Evolutionary conservation across 2,888 invertebrate genomes (phyloP).

Genomic region (Siphonodentalium dalli): DNA sequence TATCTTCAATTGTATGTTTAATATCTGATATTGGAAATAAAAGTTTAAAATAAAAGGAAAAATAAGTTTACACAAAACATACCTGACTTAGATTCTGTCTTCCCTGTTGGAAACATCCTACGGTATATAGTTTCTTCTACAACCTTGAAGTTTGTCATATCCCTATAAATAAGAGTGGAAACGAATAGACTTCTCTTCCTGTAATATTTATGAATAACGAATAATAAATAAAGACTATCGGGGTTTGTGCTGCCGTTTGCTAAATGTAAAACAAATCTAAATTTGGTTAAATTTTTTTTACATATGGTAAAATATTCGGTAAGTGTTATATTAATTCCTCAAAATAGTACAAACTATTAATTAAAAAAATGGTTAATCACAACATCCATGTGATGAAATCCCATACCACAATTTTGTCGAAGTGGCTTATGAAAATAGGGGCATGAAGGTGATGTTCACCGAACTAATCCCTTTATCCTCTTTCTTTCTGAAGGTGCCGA

Average conservation of each 20-base stretch:
- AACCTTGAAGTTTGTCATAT: slow-evolving; percentile 27
- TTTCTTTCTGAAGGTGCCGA: too few species aligned
- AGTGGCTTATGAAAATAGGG: too few species aligned
- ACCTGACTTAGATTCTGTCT: slow-evolving; percentile 10
- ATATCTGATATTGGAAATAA: not conserved
- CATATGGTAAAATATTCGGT: too few species aligned
- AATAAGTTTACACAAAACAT: not conserved
- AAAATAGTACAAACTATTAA: too few species aligned
- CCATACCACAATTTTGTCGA: too few species aligned
- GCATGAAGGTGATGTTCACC: too few species aligned
- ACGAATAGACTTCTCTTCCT: not conserved
- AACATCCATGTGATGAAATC: too few species aligned
- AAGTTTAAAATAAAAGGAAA: not conserved
- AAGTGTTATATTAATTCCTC: too few species aligned
- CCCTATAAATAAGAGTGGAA: slow-evolving; percentile 24
- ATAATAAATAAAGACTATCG: not conserved
- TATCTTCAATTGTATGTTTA: slow-evolving; percentile 22
- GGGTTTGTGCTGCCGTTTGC: not conserved
- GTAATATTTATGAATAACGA: not conserved
- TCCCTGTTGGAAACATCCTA: slow-evolving; percentile 34
- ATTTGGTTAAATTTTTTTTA: too few species aligned
- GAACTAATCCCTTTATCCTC: too few species aligned
- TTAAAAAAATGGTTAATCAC: too few species aligned
- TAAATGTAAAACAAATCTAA: too few species aligned
- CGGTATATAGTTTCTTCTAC: slow-evolving; percentile 28